phyloP scores from a whole-genome alignment of 2,888 invertebrate species.

The Drosophila atripex region DNA sequence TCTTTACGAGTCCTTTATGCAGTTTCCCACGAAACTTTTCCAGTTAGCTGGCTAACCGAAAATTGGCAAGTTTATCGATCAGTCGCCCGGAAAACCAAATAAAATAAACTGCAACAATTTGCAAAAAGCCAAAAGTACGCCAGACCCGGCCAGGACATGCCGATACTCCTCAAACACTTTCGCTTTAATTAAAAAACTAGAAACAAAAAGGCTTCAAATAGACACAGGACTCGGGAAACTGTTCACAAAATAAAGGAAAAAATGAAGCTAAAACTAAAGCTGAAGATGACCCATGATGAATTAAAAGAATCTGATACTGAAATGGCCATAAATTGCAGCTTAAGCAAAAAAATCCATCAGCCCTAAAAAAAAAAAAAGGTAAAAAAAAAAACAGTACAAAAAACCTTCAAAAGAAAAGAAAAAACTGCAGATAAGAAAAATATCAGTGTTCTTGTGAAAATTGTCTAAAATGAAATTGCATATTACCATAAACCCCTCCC shows the following conservation, averaged over 20 bases:
- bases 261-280: constrained; percentile 16
- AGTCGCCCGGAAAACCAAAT: constrained; percentile 33
- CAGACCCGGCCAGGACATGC: constrained; percentile 9
- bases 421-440: no score
- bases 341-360: constrained; percentile 50
- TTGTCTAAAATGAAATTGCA: not conserved
- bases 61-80: constrained; percentile 69
- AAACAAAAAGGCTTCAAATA: constrained; percentile 46
- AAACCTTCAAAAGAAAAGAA: constrained; percentile 3
- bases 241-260: constrained; percentile 62
- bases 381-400: not conserved
- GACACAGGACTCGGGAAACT: constrained; percentile 35
- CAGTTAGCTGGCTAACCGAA: constrained; percentile 62
- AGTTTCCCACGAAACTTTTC: constrained; percentile 42
- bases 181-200: constrained; percentile 77
- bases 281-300: no score
- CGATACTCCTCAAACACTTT: constrained; percentile 65
- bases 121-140: constrained; percentile 42
- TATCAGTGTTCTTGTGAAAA: no score
- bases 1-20: not conserved
- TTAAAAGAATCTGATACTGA: constrained; percentile 7
- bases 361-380: constrained; percentile 13
- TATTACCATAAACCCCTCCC: not conserved
- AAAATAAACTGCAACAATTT: constrained; percentile 67
- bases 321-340: constrained; percentile 64